These are phyloP conservation scores for Lasiurus borealis DNA, from an alignment of 2,113 vertebrate genomes.

Conservation along the genomic window DNA sequence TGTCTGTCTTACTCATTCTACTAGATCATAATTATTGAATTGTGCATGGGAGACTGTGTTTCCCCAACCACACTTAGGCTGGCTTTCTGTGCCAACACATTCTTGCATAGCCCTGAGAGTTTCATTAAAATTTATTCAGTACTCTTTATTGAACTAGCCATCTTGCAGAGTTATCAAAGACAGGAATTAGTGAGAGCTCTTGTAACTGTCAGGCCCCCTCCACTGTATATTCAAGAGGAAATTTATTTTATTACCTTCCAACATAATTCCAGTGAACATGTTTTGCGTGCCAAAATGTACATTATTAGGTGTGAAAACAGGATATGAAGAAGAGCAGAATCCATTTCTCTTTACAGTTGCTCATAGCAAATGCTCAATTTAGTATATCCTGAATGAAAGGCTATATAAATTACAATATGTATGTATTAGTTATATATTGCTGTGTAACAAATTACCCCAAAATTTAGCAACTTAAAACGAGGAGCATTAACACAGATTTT, in stretches of 20 bases:
- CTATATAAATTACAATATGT: background rate
- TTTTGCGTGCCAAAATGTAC: background rate
- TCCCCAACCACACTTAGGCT: background rate
- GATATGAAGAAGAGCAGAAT: background rate
- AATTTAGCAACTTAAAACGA: background rate
- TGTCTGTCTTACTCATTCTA: conserved; percentile 44
- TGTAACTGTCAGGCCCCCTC: background rate
- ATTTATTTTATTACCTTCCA: conserved; percentile 4
- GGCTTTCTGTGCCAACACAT: background rate
- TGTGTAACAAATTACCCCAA: background rate
- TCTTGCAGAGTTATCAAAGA: background rate
- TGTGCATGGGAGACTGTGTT: background rate
- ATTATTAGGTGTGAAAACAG: background rate
- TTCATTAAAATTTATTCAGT: conserved; percentile 36
- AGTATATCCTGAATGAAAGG: background rate
- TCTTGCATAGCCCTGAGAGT: background rate
- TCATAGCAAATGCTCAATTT: background rate
- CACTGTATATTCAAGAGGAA: background rate
- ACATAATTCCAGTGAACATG: background rate
- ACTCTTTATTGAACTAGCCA: background rate
- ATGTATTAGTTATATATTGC: background rate
- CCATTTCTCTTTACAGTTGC: background rate
- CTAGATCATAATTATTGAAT: background rate
- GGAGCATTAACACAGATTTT: background rate
- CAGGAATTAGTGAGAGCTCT: background rate